Evolutionary conservation across 2,797 vertebrate genomes (phyloP), one percentile per base, ranked within the genome.

Genomic region (Vespertilio murinus): DNA sequence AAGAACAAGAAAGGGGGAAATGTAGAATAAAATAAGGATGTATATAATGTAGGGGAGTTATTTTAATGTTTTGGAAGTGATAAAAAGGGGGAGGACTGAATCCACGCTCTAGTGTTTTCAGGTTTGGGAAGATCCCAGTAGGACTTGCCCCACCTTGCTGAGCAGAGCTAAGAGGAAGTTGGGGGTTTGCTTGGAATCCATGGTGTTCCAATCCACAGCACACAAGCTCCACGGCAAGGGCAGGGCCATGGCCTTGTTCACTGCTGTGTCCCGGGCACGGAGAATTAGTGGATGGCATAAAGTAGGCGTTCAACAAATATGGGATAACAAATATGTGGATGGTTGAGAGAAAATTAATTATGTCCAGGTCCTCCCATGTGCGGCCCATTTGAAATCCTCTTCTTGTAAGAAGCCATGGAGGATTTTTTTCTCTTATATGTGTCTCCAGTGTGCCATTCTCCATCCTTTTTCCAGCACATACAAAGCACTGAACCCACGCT

Each of bases 21-120:
- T 0, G 56, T 69, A 49, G 28, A n/a, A n/a, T 70, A 81, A 71
- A 84, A 81, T 45, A 80, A 56, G 23, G n/a, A 16, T 75, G 16
- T 4, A 10, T n/a, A 28, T 52, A 56, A 78, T 42, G 77, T 35
- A 30, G 49, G 47, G 25, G 4, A 18, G 23, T 73, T 78, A 40
- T 33, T 88, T 67, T 93, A 40, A 74, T 28, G 3, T 70, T 69
- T 33, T 78, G 47, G 47, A 61, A 83, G 84, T 74, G 25, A 52
- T 49, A 75, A 52, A 70, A 52, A 83, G 8, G 56, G 56, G 2
- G 8, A 45, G n/a, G 54, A 33, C 22, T 67, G 6, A 65, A 25
- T n/a, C 45, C 20, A 5, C 8, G 12, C 2, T 54, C 52, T 80
- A 38, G 73, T 0, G 2, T 64, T 80, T 86, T 78, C 11, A 35